Evolutionary conservation across 2,113 vertebrate genomes (phyloP).

Genomic region (Rutilus rutilus): DNA sequence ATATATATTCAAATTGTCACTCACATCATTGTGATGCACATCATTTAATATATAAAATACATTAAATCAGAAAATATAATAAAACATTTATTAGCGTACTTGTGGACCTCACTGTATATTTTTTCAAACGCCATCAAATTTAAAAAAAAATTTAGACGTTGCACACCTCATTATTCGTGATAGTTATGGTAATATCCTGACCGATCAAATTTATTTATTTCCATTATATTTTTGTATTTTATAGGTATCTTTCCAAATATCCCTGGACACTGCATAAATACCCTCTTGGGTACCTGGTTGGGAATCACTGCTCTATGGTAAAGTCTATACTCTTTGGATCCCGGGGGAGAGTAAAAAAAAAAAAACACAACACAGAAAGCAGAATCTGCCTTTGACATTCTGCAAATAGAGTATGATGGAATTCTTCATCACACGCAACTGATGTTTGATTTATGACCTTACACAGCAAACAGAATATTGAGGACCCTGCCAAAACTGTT

Average conservation of each 20-base stretch:
- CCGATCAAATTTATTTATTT: background rate
- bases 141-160: background rate
- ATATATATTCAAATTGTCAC: no score
- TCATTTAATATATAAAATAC: no score
- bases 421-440: slow-evolving; percentile 29
- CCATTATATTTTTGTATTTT: background rate
- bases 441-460: slow-evolving; percentile 46
- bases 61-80: no score
- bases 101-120: background rate
- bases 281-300: background rate
- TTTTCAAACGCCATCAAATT: background rate
- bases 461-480: slow-evolving; percentile 23
- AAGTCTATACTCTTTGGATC: background rate
- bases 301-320: background rate
- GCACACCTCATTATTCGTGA: background rate
- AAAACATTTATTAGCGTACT: background rate
- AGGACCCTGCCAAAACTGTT: slow-evolving; percentile 30
- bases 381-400: slow-evolving; percentile 24
- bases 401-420: slow-evolving; percentile 30
- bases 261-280: background rate
- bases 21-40: no score
- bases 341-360: background rate
- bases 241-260: background rate
- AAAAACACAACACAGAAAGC: slow-evolving; percentile 13
- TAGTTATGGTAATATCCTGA: background rate